phyloP scores from a whole-genome alignment of 2,113 vertebrate species.

The Protobothrops flavoviridis region DNA sequence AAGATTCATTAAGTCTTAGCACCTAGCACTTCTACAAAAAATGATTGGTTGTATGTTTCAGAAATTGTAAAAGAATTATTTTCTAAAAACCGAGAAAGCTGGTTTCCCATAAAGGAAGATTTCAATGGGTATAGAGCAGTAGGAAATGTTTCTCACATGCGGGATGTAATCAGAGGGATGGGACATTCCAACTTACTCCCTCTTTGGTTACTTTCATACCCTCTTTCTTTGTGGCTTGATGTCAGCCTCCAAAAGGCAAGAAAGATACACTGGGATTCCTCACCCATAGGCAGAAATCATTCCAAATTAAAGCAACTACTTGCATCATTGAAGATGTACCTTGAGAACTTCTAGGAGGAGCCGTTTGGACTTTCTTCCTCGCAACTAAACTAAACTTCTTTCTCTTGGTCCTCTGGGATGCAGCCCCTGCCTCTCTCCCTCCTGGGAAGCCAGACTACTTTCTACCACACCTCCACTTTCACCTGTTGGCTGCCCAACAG shows the following conservation, averaged over 20 bases:
- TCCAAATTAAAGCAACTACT: background rate
- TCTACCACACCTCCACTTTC: background rate
- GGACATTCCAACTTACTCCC: background rate
- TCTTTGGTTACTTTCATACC: background rate
- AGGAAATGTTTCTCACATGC: conserved; percentile 30
- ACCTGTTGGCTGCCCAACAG: background rate
- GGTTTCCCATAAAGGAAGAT: conserved; percentile 50
- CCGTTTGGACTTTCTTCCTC: background rate
- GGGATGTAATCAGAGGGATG: background rate
- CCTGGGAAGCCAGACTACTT: background rate
- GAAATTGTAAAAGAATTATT: background rate
- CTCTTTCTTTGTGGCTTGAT: background rate
- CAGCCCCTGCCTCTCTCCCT: background rate
- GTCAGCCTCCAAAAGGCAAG: background rate
- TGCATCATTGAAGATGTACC: background rate
- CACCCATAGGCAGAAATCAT: background rate
- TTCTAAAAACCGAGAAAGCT: conserved; percentile 24
- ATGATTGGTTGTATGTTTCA: conserved; percentile 6
- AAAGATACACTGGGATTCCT: background rate
- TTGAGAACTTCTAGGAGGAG: background rate
- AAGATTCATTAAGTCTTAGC: conserved; percentile 19
- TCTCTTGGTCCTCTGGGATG: background rate
- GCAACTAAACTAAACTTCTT: background rate
- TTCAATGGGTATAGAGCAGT: conserved; percentile 14
- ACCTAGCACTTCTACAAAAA: conserved; percentile 33